Percentiles rank a stretch among this genome's conserved stretches.
Conservation (phyloP, 2,888 invertebrate species). For the Agrochola lota region DNA sequence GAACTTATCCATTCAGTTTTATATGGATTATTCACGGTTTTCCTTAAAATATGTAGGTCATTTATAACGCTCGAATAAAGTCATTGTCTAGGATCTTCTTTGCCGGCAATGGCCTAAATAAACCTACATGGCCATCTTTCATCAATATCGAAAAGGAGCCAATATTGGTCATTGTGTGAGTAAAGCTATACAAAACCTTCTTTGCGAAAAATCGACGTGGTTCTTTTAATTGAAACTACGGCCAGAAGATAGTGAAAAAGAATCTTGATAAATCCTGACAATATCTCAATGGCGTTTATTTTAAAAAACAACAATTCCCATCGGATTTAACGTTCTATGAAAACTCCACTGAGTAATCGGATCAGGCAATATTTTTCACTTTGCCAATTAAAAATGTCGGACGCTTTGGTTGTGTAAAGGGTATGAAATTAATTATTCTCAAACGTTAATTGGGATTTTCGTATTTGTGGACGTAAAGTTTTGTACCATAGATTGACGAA, state of each 20-base stretch:
- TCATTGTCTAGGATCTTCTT: conserved; percentile 14
- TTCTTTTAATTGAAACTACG: conserved; percentile 6
- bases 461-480: conserved; percentile 65
- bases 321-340: conserved; percentile 79
- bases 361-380: conserved; percentile 86
- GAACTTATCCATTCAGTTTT: conserved; percentile 47
- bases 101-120: conserved; percentile 22
- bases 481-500: conserved; percentile 27
- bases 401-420: conserved; percentile 78
- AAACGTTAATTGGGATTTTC: conserved; percentile 61
- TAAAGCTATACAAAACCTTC: background rate
- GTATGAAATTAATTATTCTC: conserved; percentile 82
- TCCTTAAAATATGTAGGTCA: conserved; percentile 37
- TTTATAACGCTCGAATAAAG: conserved; percentile 28
- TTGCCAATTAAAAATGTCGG: conserved; percentile 87
- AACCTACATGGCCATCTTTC: conserved; percentile 26
- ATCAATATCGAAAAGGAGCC: conserved; percentile 8
- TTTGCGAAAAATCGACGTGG: background rate
- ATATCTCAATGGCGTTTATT: conserved; percentile 68
- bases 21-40: conserved; percentile 42
- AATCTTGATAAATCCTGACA: conserved; percentile 66
- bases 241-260: conserved; percentile 22
- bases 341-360: conserved; percentile 82
- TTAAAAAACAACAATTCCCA: conserved; percentile 68
- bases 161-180: conserved; percentile 13